Conservation (phyloP, 1,140 invertebrate genomes). For the Camponotus vicinus region DNA sequence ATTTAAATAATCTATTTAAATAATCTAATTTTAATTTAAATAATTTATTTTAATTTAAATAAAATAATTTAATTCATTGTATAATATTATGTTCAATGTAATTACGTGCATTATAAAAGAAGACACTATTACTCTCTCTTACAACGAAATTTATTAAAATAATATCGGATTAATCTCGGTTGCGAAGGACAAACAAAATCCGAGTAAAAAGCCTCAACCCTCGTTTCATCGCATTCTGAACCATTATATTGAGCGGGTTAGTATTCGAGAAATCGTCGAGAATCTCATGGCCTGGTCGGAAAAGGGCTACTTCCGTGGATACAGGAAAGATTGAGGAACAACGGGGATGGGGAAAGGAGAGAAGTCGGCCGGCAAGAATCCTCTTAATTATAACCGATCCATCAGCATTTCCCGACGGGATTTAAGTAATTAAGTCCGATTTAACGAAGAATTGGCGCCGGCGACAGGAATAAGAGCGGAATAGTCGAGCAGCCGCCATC, state of each 20-base stretch:
- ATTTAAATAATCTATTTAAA: not conserved
- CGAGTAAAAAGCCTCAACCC: constrained; percentile 30
- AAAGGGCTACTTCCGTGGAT: constrained; percentile 64
- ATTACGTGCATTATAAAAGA: constrained; percentile 21
- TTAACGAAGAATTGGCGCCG: constrained; percentile 78
- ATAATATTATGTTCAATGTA: constrained; percentile 11
- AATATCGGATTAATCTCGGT: constrained; percentile 53
- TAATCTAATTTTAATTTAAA: not conserved
- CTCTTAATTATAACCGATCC: constrained; percentile 79
- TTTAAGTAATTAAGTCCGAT: constrained; percentile 80
- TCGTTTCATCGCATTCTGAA: not conserved
- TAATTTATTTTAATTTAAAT: constrained; percentile 1
- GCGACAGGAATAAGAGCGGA: constrained; percentile 73
- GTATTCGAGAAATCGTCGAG: constrained; percentile 54
- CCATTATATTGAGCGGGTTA: constrained; percentile 25
- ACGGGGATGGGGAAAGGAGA: not conserved
- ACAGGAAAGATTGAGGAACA: constrained; percentile 35
- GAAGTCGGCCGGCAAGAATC: constrained; percentile 70
- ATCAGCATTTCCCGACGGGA: constrained; percentile 78
- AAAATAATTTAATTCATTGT: constrained; percentile 1
- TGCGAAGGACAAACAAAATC: constrained; percentile 48
- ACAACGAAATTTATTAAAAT: constrained; percentile 43
- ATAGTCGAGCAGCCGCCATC: constrained; percentile 70
- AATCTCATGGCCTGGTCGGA: constrained; percentile 53
- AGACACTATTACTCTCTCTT: constrained; percentile 8